These are phyloP conservation scores for Drosophila bocqueti DNA, from an alignment of 1,140 invertebrate genomes.

Conservation along the genomic window DNA sequence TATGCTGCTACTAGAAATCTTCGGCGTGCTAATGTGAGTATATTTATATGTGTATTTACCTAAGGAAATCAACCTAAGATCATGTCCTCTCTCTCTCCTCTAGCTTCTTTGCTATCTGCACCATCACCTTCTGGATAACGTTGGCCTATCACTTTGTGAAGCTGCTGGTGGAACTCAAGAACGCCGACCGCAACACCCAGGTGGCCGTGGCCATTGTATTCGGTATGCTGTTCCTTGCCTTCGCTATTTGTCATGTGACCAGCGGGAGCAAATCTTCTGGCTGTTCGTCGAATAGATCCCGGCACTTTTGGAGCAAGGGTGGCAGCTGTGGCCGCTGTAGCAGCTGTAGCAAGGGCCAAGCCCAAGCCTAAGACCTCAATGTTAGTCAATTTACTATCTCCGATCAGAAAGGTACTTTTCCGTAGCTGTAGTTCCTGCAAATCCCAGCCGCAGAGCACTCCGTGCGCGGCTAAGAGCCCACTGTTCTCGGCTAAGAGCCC, in stretches of 20 bases:
- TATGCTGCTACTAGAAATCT: slow-evolving; percentile 52
- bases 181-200: slow-evolving; percentile 62
- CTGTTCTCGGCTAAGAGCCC: too few species aligned
- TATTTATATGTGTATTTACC: neutral
- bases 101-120: slow-evolving; percentile 73
- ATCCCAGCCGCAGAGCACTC: neutral
- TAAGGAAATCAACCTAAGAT: neutral
- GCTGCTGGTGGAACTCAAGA: slow-evolving; percentile 51
- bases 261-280: slow-evolving; percentile 3
- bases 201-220: slow-evolving; percentile 45
- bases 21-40: slow-evolving; percentile 68
- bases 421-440: neutral
- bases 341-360: neutral
- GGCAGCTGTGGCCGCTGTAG: neutral
- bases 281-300: neutral
- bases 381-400: neutral
- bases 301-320: neutral
- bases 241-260: slow-evolving; percentile 47
- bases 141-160: slow-evolving; percentile 55
- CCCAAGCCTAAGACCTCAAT: neutral
- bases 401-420: neutral
- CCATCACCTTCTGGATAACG: slow-evolving; percentile 67
- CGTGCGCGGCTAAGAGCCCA: neutral
- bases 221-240: slow-evolving; percentile 52
- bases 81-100: neutral